Percentiles rank a stretch among this genome's conserved stretches.
Conservation (phyloP, 2,888 invertebrate species). For the Digitonthophagus gazella region DNA sequence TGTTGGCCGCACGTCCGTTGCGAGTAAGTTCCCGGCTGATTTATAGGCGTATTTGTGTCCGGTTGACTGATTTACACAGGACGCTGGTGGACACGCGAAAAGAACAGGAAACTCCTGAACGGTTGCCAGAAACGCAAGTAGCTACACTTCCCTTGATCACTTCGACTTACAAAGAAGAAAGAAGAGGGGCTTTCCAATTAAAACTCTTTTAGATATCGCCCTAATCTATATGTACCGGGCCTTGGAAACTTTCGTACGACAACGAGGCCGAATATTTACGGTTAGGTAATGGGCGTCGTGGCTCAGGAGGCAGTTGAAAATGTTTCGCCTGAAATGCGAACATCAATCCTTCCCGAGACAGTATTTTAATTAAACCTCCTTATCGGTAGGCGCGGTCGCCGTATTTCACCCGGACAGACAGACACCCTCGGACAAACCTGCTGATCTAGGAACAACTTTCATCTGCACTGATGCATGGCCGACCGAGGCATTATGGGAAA, state of each 20-base stretch:
- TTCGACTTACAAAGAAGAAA: background rate
- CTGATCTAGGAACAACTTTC: slow-evolving; percentile 54
- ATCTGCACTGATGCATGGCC: slow-evolving; percentile 52
- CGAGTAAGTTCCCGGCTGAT: slow-evolving; percentile 14
- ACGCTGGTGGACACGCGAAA: slow-evolving; percentile 11
- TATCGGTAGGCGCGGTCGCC: slow-evolving; percentile 54
- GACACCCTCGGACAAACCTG: slow-evolving; percentile 51
- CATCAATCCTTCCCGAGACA: slow-evolving; percentile 53
- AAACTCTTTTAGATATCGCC: background rate
- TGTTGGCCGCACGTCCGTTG: slow-evolving; percentile 36
- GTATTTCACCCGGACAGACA: slow-evolving; percentile 51
- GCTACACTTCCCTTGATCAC: background rate
- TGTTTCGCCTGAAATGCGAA: slow-evolving; percentile 39
- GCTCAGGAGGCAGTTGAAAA: slow-evolving; percentile 20
- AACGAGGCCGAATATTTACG: slow-evolving; percentile 16
- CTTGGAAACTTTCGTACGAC: slow-evolving; percentile 2
- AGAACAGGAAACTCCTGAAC: slow-evolving; percentile 1
- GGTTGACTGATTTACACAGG: slow-evolving; percentile 24
- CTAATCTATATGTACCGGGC: background rate
- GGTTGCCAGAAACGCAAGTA: background rate
- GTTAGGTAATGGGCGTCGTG: slow-evolving; percentile 12
- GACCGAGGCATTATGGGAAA: slow-evolving; percentile 29
- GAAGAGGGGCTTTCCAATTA: background rate
- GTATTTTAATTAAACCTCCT: slow-evolving; percentile 56
- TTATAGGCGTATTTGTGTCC: slow-evolving; percentile 22